Percentiles rank a stretch among this genome's conserved stretches.
phyloP scores from a whole-genome alignment of 2,888 invertebrate genomes.

The Lochmaea capreae region DNA sequence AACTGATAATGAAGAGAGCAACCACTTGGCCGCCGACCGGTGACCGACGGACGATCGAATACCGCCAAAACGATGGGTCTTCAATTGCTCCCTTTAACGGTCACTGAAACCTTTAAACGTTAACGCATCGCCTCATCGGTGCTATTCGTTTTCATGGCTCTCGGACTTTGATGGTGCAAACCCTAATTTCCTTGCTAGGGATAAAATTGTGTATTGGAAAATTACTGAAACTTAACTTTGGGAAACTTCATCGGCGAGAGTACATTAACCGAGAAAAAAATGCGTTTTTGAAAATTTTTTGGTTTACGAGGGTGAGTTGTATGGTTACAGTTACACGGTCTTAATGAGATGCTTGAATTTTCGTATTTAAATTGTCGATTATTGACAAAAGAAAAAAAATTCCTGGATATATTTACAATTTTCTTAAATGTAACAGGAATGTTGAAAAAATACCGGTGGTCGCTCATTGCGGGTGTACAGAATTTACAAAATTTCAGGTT shows the following conservation, averaged over 20 bases:
- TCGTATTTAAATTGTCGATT: no score
- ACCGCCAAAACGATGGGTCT: slow-evolving; percentile 36
- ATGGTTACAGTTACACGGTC: no score
- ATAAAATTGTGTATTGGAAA: slow-evolving; percentile 17
- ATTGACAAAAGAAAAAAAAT: no score
- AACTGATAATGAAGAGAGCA: slow-evolving; percentile 52
- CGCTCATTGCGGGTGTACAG: no score
- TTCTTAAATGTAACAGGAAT: no score
- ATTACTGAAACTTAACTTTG: slow-evolving; percentile 5
- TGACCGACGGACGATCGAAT: slow-evolving; percentile 32
- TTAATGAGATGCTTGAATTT: no score
- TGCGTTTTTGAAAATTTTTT: slow-evolving; percentile 46
- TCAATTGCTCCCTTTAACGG: slow-evolving; percentile 43
- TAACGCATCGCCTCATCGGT: slow-evolving; percentile 45
- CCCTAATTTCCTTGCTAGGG: slow-evolving; percentile 26
- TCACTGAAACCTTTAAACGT: slow-evolving; percentile 38
- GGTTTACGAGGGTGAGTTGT: no score
- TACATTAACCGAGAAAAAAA: slow-evolving; percentile 20
- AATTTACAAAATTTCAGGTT: no score
- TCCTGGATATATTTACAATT: no score
- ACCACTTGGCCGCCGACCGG: slow-evolving; percentile 24
- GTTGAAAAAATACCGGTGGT: no score
- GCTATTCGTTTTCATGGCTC: slow-evolving; percentile 34
- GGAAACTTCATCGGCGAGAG: slow-evolving; percentile 7
- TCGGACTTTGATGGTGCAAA: slow-evolving; percentile 25